Evolutionary conservation across 2,888 invertebrate species (phyloP).

Genomic region (Meta bourneti): DNA sequence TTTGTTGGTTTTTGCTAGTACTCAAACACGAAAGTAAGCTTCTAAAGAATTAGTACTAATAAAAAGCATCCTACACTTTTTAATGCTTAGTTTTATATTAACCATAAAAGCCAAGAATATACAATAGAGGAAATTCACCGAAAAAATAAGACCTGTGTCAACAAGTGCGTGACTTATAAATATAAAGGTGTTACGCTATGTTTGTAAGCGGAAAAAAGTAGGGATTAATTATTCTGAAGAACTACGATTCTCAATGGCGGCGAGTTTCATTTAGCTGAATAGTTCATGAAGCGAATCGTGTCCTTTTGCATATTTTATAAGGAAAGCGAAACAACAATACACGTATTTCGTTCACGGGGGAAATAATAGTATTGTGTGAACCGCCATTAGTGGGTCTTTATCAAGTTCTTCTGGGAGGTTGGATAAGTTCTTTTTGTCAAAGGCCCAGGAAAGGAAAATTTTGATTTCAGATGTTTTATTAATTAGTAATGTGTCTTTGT

Average conservation of each 20-base stretch:
- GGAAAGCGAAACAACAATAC: neutral
- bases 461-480: neutral
- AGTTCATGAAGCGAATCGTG: slow-evolving; percentile 14
- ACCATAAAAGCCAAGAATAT: too few relatives aligned
- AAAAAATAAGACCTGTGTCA: neutral
- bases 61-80: too few relatives aligned
- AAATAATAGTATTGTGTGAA: neutral
- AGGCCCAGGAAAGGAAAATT: neutral
- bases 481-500: too few relatives aligned
- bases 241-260: neutral
- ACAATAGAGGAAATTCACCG: too few relatives aligned
- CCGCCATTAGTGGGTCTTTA: neutral
- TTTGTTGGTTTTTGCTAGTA: too few relatives aligned
- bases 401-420: neutral
- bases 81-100: too few relatives aligned
- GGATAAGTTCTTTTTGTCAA: neutral
- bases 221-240: neutral
- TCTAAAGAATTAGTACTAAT: too few relatives aligned
- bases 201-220: neutral
- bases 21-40: too few relatives aligned
- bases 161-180: neutral
- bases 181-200: neutral
- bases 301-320: slow-evolving; percentile 1
- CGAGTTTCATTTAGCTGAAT: neutral
- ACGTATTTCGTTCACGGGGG: neutral